These are phyloP conservation scores for Callipepla squamata DNA, from an alignment of 2,113 vertebrate species.

Conservation along the genomic window DNA sequence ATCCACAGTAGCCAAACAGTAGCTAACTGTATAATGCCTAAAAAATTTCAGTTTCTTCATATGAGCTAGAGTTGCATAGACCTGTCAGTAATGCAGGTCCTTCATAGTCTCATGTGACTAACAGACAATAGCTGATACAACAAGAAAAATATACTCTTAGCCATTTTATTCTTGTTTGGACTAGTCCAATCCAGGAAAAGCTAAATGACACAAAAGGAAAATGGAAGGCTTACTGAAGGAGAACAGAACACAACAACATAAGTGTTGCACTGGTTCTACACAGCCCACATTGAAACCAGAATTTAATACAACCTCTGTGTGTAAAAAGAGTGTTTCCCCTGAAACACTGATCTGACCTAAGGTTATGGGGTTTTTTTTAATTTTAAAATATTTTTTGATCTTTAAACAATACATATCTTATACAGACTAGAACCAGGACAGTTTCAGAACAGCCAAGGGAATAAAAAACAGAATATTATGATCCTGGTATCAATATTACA, in stretches of 20 bases:
- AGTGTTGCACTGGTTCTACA: neutral
- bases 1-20: neutral
- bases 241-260: neutral
- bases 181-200: neutral
- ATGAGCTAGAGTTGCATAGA: neutral
- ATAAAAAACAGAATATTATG: neutral
- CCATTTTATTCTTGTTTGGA: neutral
- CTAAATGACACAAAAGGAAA: neutral
- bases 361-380: neutral
- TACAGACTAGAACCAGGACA: neutral
- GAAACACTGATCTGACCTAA: neutral
- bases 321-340: neutral
- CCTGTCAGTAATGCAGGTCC: neutral
- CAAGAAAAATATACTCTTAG: neutral
- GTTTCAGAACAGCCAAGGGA: neutral
- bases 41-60: neutral
- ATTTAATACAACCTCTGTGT: neutral
- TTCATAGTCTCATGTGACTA: neutral
- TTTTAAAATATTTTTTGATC: neutral
- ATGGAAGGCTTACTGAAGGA: neutral
- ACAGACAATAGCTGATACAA: neutral
- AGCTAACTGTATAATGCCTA: neutral
- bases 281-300: neutral
- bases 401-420: neutral
- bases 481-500: neutral